Conservation (phyloP, 1,140 invertebrate genomes). For the Rhagoletis pomonella region DNA sequence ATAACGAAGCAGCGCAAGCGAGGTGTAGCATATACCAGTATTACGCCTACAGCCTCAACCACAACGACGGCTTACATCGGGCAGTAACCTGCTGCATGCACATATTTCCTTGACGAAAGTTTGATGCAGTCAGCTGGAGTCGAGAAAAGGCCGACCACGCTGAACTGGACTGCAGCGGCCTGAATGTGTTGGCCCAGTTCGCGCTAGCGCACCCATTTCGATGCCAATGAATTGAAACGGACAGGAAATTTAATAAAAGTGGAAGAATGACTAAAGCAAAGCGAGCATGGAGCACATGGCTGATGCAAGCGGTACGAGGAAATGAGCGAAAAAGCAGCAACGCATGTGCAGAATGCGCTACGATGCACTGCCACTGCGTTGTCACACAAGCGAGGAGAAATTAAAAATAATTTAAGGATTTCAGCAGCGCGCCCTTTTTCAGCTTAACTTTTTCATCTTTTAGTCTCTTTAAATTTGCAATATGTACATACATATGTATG, state of each 20-base stretch:
- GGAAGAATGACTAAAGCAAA: not conserved
- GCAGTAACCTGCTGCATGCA: constrained; percentile 17
- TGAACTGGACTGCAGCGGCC: not conserved
- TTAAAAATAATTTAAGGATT: constrained; percentile 42
- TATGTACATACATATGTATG: not conserved
- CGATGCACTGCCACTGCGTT: not conserved
- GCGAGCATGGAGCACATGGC: not conserved
- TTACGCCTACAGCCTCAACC: not conserved
- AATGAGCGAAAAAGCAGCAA: not conserved
- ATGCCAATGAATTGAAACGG: constrained; percentile 4
- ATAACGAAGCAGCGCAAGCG: not conserved
- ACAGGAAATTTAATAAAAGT: constrained; percentile 28
- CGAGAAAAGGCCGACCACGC: not conserved
- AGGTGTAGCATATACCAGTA: not conserved
- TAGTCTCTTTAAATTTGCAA: constrained; percentile 25
- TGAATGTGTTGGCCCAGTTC: not conserved
- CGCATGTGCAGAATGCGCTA: not conserved
- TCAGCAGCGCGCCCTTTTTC: not conserved
- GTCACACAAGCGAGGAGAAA: not conserved
- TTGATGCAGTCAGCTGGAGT: not conserved
- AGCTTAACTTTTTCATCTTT: not conserved
- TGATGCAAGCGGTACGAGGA: not conserved
- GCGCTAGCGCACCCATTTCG: constrained; percentile 2
- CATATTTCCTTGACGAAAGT: not conserved
- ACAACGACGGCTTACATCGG: not conserved